Evolutionary conservation across 2,888 invertebrate species (phyloP), one percentile per base, ranked within the genome.

Genomic region (Synergus itoensis): DNA sequence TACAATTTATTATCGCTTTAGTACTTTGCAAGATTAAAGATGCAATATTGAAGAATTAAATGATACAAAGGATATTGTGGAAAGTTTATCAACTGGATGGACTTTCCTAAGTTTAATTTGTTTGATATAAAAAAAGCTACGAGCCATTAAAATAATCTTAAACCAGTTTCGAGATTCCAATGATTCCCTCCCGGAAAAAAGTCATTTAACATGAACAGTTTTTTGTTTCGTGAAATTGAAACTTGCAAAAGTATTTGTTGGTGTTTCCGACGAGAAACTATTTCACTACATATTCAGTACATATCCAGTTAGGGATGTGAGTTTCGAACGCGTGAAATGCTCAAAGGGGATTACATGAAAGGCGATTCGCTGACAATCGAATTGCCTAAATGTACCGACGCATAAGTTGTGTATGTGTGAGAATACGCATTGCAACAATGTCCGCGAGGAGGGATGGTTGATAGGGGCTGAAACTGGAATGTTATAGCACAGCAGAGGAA

Each of bases 351-450:
- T 73, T 53, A 73, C 73, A 73, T 73, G 73, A 48, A 53, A 73
- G 53, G 73, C 73, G 65, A 65, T 65, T 65, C 65, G 41, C 65
- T 65, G 65, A 65, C 65, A 73, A 73, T 73, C 73, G 69, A 36
- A 48, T 48, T 73, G 73, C 73, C 73, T 73, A 53, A 73, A 73
- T 73, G 73, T 48, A 73, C 18, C 48, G 4, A 45, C 28, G 45
- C 48, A 73, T 53, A 28, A 48, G 53, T 48, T 73, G 43, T 45
- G 21, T 18, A 28, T 73, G 48, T 45, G 28, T 40, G 36, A 16
- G 48, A 11, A 73, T 67, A 43, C 53, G 28, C 28, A 73, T 43
- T 73, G 48, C 48, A 16, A 48, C 73, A 73, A 53, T 73, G 73
- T 73, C 73, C 73, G 28, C 53, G 53, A 73, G 36, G 36, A 73